phyloP scores from a whole-genome alignment of 2,888 invertebrate genomes.

The Erebia ligea region DNA sequence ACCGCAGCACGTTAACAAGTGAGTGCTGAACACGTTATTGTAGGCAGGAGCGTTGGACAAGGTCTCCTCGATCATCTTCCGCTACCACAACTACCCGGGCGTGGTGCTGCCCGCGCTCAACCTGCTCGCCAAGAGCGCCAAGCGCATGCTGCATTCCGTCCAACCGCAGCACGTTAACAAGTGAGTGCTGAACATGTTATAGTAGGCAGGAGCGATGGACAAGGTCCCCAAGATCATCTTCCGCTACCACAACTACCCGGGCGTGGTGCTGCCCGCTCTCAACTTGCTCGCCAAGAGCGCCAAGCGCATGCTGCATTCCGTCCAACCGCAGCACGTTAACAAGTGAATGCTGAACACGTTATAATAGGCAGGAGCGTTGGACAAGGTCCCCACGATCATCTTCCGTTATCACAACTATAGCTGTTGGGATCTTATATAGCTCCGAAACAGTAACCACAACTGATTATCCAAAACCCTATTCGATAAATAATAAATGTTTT shows the following conservation, averaged over 20 bases:
- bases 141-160: slow-evolving; percentile 86
- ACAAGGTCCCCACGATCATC: slow-evolving; percentile 48
- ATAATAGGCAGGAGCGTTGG: background rate
- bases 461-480: too few species aligned
- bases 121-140: slow-evolving; percentile 88
- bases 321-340: slow-evolving; percentile 82
- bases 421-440: slow-evolving; percentile 76
- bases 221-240: slow-evolving; percentile 51
- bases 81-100: slow-evolving; percentile 46
- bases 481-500: too few species aligned
- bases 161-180: slow-evolving; percentile 83
- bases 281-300: slow-evolving; percentile 89
- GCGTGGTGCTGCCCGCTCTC: slow-evolving; percentile 89
- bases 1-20: slow-evolving; percentile 83
- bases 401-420: background rate
- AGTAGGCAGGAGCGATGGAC: background rate
- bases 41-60: background rate
- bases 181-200: slow-evolving; percentile 47
- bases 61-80: slow-evolving; percentile 50
- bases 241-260: background rate
- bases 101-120: slow-evolving; percentile 90
- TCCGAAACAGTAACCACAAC: too few species aligned
- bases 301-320: slow-evolving; percentile 87
- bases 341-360: slow-evolving; percentile 55
- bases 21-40: slow-evolving; percentile 36